These are phyloP conservation scores for Passerina amoena DNA, from an alignment of 2,113 vertebrate species.

Conservation along the genomic window DNA sequence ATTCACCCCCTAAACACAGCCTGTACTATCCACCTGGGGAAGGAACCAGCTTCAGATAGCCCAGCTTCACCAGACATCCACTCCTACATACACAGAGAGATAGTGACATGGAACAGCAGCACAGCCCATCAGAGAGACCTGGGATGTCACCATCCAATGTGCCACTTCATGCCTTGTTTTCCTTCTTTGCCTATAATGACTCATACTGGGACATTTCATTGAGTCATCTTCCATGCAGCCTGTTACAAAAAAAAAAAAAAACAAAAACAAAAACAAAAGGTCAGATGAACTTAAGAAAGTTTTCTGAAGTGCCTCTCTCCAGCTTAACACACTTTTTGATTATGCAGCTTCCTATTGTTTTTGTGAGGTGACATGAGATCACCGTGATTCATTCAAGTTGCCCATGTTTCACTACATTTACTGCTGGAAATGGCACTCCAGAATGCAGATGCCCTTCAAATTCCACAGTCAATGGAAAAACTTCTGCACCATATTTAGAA, in stretches of 20 bases:
- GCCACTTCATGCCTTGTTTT: not conserved
- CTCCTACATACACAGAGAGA: not conserved
- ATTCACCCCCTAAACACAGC: not conserved
- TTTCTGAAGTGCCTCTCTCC: not conserved
- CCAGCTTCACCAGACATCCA: not conserved
- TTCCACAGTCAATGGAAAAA: not conserved
- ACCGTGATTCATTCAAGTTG: not conserved
- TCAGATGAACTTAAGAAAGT: not conserved
- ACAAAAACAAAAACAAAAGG: not conserved
- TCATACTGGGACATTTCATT: not conserved
- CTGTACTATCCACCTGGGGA: not conserved
- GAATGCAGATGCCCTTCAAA: not conserved
- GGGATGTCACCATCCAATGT: not conserved
- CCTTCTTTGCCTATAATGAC: not conserved
- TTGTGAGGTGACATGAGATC: not conserved
- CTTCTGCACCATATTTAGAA: fast-evolving
- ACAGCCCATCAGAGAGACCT: not conserved
- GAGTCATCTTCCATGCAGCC: not conserved
- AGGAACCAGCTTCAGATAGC: not conserved
- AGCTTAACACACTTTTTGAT: not conserved
- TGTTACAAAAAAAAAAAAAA: not conserved
- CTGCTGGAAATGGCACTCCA: not conserved
- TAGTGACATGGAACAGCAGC: not conserved
- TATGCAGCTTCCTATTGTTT: not conserved
- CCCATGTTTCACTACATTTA: not conserved